Evolutionary conservation across 1,140 invertebrate species (phyloP).

Genomic region (Calosoma granatense): DNA sequence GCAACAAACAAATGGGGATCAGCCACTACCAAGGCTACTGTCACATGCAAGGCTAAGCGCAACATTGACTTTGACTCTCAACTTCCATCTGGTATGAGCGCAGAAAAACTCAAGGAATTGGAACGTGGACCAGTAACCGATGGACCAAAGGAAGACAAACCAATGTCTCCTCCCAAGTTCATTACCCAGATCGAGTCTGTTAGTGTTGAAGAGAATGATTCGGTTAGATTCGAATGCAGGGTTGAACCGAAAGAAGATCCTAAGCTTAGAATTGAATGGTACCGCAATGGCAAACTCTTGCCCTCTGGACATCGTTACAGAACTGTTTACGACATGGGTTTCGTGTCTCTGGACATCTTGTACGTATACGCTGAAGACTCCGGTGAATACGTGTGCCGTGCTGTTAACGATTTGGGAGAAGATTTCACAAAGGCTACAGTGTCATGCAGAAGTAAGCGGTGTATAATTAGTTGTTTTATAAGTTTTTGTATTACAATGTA

Average conservation of each 20-base stretch:
- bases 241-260: constrained; percentile 94
- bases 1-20: constrained; percentile 80
- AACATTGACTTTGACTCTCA: constrained; percentile 87
- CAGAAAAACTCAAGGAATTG: constrained; percentile 84
- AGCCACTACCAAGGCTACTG: constrained; percentile 70
- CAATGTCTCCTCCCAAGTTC: constrained; percentile 66
- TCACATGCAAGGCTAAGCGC: constrained; percentile 75
- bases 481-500: constrained; percentile 13
- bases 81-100: constrained; percentile 83
- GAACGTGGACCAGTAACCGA: constrained; percentile 72
- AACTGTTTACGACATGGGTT: constrained; percentile 89
- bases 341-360: constrained; percentile 86
- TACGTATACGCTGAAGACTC: constrained; percentile 89
- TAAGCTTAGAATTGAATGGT: constrained; percentile 86
- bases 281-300: constrained; percentile 78
- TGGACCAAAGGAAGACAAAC: constrained; percentile 54
- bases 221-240: constrained; percentile 87
- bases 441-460: constrained; percentile 70
- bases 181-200: constrained; percentile 73
- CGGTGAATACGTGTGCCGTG: constrained; percentile 86
- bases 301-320: constrained; percentile 85
- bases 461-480: no score
- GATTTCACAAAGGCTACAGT: constrained; percentile 75
- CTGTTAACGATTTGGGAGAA: constrained; percentile 79
- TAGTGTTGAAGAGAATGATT: constrained; percentile 78